Conservation (phyloP, 1,140 invertebrate species). For the Formica exsecta region DNA sequence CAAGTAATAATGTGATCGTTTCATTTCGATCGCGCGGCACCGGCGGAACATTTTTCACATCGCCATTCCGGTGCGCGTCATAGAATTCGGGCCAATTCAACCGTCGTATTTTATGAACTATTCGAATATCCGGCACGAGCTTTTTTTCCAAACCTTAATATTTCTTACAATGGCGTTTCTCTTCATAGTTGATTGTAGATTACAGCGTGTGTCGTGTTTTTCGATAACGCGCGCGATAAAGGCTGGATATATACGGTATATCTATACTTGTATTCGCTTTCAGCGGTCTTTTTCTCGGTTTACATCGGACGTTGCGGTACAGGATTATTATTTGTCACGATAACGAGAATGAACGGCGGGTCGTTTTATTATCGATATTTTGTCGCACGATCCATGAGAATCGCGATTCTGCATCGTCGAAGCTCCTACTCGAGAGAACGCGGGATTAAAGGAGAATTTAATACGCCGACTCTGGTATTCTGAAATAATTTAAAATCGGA, state of each 20-base stretch:
- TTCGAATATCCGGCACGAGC: slow-evolving; percentile 35
- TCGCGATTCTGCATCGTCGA: not conserved
- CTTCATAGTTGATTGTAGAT: slow-evolving; percentile 11
- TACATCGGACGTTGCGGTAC: slow-evolving; percentile 33
- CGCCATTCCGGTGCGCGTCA: slow-evolving; percentile 32
- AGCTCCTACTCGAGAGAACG: not conserved
- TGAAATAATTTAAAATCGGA: slow-evolving; percentile 45
- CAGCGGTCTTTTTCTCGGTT: slow-evolving; percentile 43
- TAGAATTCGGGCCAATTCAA: slow-evolving; percentile 52
- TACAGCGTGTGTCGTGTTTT: slow-evolving; percentile 27
- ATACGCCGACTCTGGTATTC: slow-evolving; percentile 9
- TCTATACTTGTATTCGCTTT: too few relatives aligned
- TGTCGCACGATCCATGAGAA: slow-evolving; percentile 25
- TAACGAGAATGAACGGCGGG: slow-evolving; percentile 52
- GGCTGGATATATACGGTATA: slow-evolving; percentile 27
- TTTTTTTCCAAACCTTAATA: slow-evolving; percentile 39
- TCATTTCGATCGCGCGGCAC: slow-evolving; percentile 58
- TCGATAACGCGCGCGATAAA: slow-evolving; percentile 52
- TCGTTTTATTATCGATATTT: slow-evolving; percentile 58
- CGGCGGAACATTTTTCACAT: slow-evolving; percentile 48
- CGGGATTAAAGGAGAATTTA: slow-evolving; percentile 52
- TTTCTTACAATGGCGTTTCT: slow-evolving; percentile 41
- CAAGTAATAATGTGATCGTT: slow-evolving; percentile 59
- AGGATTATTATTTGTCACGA: slow-evolving; percentile 55
- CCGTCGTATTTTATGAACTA: slow-evolving; percentile 54